Evolutionary conservation across 2,113 vertebrate genomes (phyloP).

Genomic region (Tachysurus fulvidraco): DNA sequence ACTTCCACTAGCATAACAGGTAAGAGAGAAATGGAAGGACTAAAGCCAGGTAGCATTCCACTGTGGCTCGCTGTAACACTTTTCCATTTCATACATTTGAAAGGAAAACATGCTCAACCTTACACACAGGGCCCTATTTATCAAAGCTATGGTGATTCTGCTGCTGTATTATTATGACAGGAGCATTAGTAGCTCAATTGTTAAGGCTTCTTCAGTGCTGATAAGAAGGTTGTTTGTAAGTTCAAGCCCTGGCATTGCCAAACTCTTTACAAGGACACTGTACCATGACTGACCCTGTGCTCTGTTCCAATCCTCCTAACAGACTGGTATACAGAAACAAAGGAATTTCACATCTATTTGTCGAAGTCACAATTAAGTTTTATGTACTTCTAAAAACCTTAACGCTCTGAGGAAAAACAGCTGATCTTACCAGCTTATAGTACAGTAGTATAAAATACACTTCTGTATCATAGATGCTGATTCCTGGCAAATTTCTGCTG

Average conservation of each 20-base stretch:
- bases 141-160: neutral
- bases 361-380: neutral
- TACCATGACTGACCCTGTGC: neutral
- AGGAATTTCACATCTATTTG: neutral
- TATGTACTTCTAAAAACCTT: neutral
- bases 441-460: neutral
- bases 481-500: neutral
- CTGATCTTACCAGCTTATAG: neutral
- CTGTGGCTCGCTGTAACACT: neutral
- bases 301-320: neutral
- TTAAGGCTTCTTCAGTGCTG: neutral
- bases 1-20: constrained; percentile 77
- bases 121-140: neutral
- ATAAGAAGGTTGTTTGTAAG: neutral
- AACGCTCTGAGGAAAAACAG: neutral
- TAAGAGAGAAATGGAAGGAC: constrained; percentile 50
- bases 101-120: neutral
- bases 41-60: neutral
- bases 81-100: neutral
- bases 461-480: neutral
- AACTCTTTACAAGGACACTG: neutral
- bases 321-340: neutral
- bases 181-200: neutral
- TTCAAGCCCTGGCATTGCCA: neutral
- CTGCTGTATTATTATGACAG: neutral